These are phyloP conservation scores for Gasterosteus nipponicus DNA, from an alignment of 2,113 vertebrate genomes.

Conservation along the genomic window DNA sequence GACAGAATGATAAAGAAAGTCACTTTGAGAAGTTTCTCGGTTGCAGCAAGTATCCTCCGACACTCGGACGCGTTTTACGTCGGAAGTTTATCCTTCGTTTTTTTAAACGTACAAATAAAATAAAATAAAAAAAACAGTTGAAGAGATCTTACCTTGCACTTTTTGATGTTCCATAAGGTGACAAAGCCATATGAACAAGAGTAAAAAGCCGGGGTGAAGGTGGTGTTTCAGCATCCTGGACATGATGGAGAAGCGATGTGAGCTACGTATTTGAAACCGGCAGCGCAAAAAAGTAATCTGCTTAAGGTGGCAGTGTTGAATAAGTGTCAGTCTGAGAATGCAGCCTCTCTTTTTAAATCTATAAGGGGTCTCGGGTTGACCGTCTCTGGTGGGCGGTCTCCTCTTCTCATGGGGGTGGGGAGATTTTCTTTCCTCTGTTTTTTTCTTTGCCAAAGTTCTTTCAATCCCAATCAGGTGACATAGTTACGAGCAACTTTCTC, in stretches of 20 bases:
- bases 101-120: not conserved
- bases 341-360: slow-evolving; percentile 99
- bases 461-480: slow-evolving; percentile 95
- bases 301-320: slow-evolving; percentile 96
- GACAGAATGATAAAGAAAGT: slow-evolving; percentile 10
- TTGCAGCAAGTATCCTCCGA: slow-evolving; percentile 32
- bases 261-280: slow-evolving; percentile 82
- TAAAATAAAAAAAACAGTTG: slow-evolving; percentile 15
- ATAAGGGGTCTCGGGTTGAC: slow-evolving; percentile 94
- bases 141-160: slow-evolving; percentile 90
- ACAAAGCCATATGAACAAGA: slow-evolving; percentile 90
- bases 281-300: slow-evolving; percentile 82
- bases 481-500: slow-evolving; percentile 84
- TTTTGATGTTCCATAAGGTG: slow-evolving; percentile 94
- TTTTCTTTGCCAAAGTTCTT: slow-evolving; percentile 84
- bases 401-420: slow-evolving; percentile 93
- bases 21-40: slow-evolving; percentile 67
- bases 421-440: slow-evolving; percentile 74
- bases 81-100: slow-evolving; percentile 36
- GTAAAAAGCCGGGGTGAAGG: slow-evolving; percentile 88
- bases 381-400: slow-evolving; percentile 98
- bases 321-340: slow-evolving; percentile 97
- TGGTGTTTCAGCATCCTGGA: slow-evolving; percentile 91
- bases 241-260: slow-evolving; percentile 81
- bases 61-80: slow-evolving; percentile 16